Evolutionary conservation across 2,888 invertebrate species (phyloP), one percentile per base, ranked within the genome.

Genomic region (Xestoiulus laeticollis): DNA sequence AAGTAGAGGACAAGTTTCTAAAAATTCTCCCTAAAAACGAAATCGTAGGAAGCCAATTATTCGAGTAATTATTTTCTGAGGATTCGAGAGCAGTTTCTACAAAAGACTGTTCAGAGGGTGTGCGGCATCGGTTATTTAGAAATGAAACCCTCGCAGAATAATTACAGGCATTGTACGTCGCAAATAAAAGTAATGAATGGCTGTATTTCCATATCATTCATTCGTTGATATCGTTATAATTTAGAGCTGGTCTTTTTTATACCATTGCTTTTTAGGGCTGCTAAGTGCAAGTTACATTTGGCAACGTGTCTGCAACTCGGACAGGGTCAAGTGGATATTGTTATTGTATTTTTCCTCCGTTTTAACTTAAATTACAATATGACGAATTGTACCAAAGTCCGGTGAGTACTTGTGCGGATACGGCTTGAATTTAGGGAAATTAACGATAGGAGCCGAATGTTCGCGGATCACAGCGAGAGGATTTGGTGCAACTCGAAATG

Each of bases 41-140:
- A 59, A 22, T 59, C n/a, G 22, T 59, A 59, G 59, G 22, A 59
- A 16, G 53, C 53, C 53, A 59, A n/a, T 59, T 59, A 59, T 59
- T 59, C 59, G 6, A 59, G 59, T 59, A 59, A 59, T 59, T 22
- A 59, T 59, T 59, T 22, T n/a, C n/a, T 22, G 59, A 59, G 59
- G 59, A 59, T 59, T 59, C 59, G n/a, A 59, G 59, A n/a, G 59
- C 59, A 22, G 59, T 59, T 59, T n/a, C 59, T 59, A 59, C n/a
- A 59, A 22, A 59, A 38, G 19, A 5, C 16, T 19, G 1, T 53
- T 53, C 53, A 4, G 8, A n/a, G 6, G 22, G 16, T 53, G 22
- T 1, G 22, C 22, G n/a, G 22, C 4, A 22, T 59, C 22, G 59
- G 59, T 59, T 59, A 22, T 59, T 22, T 6, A 3, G 10, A 59